Base-by-base conservation (phyloP, 2,113 vertebrate genomes). In the Alouatta palliata region DNA sequence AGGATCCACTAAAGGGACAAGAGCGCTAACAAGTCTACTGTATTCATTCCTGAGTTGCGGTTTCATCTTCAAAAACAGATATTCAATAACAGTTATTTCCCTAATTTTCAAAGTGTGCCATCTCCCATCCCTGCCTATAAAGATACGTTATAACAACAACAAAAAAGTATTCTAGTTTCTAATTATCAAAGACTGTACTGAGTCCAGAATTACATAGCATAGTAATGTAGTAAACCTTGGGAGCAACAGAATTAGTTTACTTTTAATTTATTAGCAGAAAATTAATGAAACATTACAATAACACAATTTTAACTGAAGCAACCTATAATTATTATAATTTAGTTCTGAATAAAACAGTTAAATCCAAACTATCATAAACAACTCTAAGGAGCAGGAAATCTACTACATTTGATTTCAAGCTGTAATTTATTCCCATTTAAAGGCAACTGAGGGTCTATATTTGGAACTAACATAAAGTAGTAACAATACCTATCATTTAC, bases 271-370 rank as follows among this genome's bases (percentile, higher is more conserved):
- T 66, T 71, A 80, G 30, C 35, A 35, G 87, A 17, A 94, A 91
- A 58, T 82, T 83, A 87, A 87, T 58, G 2, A 91, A 85, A 66
- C 47, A 52, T 35, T 64, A 86, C 0, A 82, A 71, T 45, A 88
- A 82, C 45, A 94, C 79, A 47, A 47, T 92, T 95, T 91, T 90
- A 47, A 52, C 71, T 83, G 52, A 1, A 54, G 77, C 30, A 79
- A 86, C 58, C 54, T 95, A 0, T 52, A 93, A 87, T 91, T 68
- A 90, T 66, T 70, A 68, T 12, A 89, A 21, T 30, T 87, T 94
- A 77, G 19, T 68, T 96, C 81, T 91, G 35, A 32, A 20, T 92
- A 40, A 84, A 94, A 75, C 90, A 61, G 49, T 92, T 87, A 90
- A 87, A 84, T 75, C 87, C 37, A 75, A 97, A 94, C 45, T 83